Base-by-base conservation (phyloP, 2,888 invertebrate species). In the Lamproptera curius region DNA sequence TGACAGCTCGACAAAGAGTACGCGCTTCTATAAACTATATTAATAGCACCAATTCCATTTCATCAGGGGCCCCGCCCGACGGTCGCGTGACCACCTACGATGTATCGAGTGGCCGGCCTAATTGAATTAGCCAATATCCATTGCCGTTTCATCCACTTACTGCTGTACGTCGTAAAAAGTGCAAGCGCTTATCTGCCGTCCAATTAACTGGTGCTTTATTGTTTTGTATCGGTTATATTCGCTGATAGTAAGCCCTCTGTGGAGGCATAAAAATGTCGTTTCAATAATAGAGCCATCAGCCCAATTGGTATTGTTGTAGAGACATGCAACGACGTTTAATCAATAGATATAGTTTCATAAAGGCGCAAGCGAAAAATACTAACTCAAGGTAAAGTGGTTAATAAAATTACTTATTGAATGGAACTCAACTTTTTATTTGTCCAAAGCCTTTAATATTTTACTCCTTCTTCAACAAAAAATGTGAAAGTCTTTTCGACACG, bases 71-170 rank as follows among this genome's bases (percentile, higher is more conserved):
- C 40, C 28, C 26, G 16, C 46, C 46, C 45, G 45, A 13, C 33
- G 39, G 37, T 76, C 65, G 76, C 74, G 80, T 78, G 78, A 68
- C 71, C 62, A 54, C 58, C 59, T 54, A 46, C 56, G 46, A 53
- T 44, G 57, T 51, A 46, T 50, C 50, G 52, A 49, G 58, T 63
- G 57, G 53, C 46, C 45, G 20, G 43, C 53, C 52, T 84, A 83
- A 85, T 84, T 83, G 72, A 76, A 83, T 83, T 81, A 83, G 66
- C 64, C 71, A 69, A 72, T 76, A 74, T 63, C 63, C 59, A 67
- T 70, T 65, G 56, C 65, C 61, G 66, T 73, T 70, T 59, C 70
- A 76, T 76, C 69, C 75, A 80, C 70, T 80, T 75, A 73, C 63
- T 57, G 56, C 61, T 69, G 20, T 42, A 35, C 37, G 52, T 56